Conservation (phyloP, 2,797 vertebrate genomes). For the Ibycter americanus region DNA sequence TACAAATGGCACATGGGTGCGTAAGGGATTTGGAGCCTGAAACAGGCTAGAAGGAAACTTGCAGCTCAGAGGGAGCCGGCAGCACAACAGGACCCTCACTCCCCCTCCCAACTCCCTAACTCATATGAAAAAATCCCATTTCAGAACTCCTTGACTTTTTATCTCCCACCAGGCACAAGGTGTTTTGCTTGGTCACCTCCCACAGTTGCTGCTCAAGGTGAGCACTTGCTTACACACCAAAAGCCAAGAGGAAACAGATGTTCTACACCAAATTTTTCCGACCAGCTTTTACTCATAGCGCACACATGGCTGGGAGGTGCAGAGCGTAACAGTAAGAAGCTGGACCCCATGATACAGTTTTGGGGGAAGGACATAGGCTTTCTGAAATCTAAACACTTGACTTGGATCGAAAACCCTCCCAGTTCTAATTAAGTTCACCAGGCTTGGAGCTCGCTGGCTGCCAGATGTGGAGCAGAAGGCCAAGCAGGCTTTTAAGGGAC, state of each 20-base stretch:
- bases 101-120: background rate
- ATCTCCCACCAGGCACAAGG: background rate
- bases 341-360: background rate
- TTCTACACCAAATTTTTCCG: background rate
- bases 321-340: accelerated
- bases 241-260: background rate
- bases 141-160: background rate
- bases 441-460: background rate
- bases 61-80: background rate
- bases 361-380: background rate
- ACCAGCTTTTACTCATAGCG: background rate
- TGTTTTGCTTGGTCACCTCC: background rate
- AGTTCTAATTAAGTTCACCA: background rate
- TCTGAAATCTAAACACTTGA: background rate
- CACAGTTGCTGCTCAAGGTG: background rate
- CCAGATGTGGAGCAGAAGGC: background rate
- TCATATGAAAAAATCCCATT: accelerated
- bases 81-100: background rate
- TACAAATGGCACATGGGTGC: background rate
- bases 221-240: background rate
- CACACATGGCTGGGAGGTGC: accelerated
- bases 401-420: background rate
- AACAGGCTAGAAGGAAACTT: background rate
- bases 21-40: background rate
- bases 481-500: background rate